These are phyloP conservation scores for Melospiza georgiana DNA, from an alignment of 2,113 vertebrate genomes.

Conservation along the genomic window DNA sequence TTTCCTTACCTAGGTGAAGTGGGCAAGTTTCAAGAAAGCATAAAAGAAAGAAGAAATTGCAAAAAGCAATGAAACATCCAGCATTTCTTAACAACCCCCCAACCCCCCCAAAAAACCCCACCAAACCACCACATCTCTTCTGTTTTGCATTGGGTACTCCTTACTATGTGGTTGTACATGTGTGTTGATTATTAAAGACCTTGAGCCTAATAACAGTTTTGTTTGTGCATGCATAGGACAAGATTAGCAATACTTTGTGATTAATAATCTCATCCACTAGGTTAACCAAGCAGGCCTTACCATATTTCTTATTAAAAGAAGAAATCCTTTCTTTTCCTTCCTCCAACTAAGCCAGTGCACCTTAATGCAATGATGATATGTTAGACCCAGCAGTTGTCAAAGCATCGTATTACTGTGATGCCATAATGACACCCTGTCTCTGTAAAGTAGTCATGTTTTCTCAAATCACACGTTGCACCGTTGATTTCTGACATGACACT, in stretches of 20 bases:
- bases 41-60: background rate
- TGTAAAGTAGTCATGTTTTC: conserved; percentile 85
- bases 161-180: background rate
- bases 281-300: conserved; percentile 76
- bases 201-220: background rate
- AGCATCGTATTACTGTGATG: conserved; percentile 89
- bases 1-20: background rate
- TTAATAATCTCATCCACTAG: conserved; percentile 41
- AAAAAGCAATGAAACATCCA: background rate
- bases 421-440: conserved; percentile 97
- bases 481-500: conserved; percentile 88
- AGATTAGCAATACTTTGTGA: conserved; percentile 18
- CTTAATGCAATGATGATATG: conserved; percentile 99
- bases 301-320: conserved; percentile 79
- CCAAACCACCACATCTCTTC: background rate
- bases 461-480: conserved; percentile 86
- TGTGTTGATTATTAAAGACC: background rate
- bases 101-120: fast-evolving
- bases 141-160: background rate
- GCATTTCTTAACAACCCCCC: background rate
- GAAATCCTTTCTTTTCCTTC: conserved; percentile 74
- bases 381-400: conserved; percentile 92
- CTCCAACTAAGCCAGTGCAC: conserved; percentile 78
- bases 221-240: background rate
- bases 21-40: background rate